A percentile compares a stretch with the other conserved stretches of the same genome.
phyloP scores from a whole-genome alignment of 2,113 vertebrate species.

The Diphyllodes magnificus region DNA sequence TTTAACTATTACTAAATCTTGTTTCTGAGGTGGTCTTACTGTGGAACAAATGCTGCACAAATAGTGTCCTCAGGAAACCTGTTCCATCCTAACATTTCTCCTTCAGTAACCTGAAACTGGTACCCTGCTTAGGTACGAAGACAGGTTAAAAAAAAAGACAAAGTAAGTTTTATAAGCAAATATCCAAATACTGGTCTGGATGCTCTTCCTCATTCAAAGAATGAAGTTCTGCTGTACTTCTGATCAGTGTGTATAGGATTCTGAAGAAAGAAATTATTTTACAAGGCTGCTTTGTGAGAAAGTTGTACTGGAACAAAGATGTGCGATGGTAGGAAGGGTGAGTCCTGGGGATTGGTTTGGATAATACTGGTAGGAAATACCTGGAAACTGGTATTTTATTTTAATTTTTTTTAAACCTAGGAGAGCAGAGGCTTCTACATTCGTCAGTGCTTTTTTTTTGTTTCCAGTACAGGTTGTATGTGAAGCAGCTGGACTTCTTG shows the following conservation, averaged over 20 bases:
- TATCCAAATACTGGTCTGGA: neutral
- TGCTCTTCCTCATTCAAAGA: constrained; percentile 8
- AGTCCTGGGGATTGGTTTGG: constrained; percentile 1
- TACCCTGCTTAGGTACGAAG: neutral
- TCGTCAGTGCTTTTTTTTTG: neutral
- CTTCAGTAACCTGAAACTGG: neutral
- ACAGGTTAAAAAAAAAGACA: neutral
- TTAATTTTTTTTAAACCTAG: neutral
- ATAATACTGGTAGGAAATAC: neutral
- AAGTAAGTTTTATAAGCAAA: neutral
- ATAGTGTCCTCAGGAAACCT: neutral
- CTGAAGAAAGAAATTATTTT: constrained; percentile 48
- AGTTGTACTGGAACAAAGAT: constrained; percentile 12
- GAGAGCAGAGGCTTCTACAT: neutral
- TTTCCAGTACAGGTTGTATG: neutral
- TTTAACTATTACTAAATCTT: neutral
- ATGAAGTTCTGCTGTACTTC: constrained; percentile 11
- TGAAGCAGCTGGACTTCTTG: neutral
- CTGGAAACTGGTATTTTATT: neutral
- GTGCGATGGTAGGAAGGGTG: constrained; percentile 38
- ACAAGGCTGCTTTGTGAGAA: constrained; percentile 28
- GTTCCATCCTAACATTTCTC: neutral
- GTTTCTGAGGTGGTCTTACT: neutral
- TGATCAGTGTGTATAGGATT: constrained; percentile 11
- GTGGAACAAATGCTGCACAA: neutral